Base-by-base conservation (phyloP, 1,140 invertebrate species). In the Lepidotrigona ventralis region DNA sequence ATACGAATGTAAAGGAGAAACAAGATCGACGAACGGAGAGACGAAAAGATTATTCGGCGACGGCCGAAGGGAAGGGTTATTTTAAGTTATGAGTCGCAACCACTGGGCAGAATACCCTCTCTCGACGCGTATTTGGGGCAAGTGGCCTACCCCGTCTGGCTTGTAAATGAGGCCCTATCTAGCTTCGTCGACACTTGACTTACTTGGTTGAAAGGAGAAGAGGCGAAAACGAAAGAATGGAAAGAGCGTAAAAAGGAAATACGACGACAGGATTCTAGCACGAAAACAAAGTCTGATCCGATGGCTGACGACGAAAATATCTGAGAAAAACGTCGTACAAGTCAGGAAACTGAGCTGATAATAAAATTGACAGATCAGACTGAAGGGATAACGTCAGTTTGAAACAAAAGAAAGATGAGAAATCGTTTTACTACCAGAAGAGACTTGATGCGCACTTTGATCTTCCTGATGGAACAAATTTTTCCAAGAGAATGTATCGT, bases 131-230 rank as follows among this genome's bases (percentile, higher is more conserved):
- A 93, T 93, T 93, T 92, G 88, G 90, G 91, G 86, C 92, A 93
- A 93, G 92, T 93, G 91, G 72, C 81, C 83, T 85, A 81, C 88
- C 81, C 88, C 83, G 91, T 93, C 90, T 92, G 90, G 86, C 91
- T 73, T 90, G 90, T 92, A 93, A 92, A 92, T 92, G 91, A 92
- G 91, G 86, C 88, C 90, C 88, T 89, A 84, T 83, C 86, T 83
- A 88, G 85, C 88, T 87, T 85, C 84, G 88, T 87, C 90, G 86
- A 88, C 89, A 93, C 92, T 93, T 92, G 92, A 93, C 91, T 91
- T 90, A 90, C 88, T 92, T 92, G 88, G 84, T 75, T 87, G 87
- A 88, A 88, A 90, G 81, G 89, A 84, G 87, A 89, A 89, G 84
- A 87, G 88, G 89, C 74, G 80, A 85, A 85, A 82, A 81, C 53